Evolutionary conservation across 2,888 invertebrate genomes (phyloP).

Genomic region (Mythimna pallens): DNA sequence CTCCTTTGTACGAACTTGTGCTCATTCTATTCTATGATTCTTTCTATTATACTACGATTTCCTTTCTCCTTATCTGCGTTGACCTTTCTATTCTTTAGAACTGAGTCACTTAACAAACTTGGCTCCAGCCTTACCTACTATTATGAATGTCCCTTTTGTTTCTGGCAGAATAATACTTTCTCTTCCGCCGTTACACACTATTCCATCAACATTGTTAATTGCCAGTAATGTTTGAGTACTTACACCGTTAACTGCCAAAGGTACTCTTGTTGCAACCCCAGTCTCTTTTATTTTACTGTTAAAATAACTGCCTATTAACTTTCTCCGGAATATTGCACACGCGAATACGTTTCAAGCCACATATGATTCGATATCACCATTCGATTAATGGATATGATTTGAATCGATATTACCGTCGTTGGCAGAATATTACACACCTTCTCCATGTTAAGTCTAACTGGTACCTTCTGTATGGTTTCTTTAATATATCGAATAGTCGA

Average conservation of each 20-base stretch:
- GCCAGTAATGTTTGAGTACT: slow-evolving; percentile 29
- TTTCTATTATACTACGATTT: not conserved
- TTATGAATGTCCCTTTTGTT: slow-evolving; percentile 25
- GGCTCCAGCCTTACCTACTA: not conserved
- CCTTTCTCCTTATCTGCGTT: not conserved
- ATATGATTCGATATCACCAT: slow-evolving; percentile 51
- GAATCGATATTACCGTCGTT: slow-evolving; percentile 48
- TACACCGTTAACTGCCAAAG: slow-evolving; percentile 36
- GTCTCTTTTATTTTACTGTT: slow-evolving; percentile 57
- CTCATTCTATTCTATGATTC: not conserved
- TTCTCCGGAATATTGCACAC: slow-evolving; percentile 55
- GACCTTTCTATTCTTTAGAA: not conserved
- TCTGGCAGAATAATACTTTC: slow-evolving; percentile 37
- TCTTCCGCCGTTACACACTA: slow-evolving; percentile 16
- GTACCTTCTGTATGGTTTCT: not conserved
- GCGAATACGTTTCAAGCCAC: slow-evolving; percentile 30
- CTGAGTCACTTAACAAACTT: not conserved
- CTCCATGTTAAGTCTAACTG: not conserved
- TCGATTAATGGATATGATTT: slow-evolving; percentile 50
- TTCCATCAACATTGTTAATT: slow-evolving; percentile 42
- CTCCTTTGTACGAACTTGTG: not conserved
- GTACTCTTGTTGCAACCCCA: slow-evolving; percentile 42
- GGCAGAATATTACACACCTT: slow-evolving; percentile 20
- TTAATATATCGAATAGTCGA: not conserved
- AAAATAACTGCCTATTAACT: slow-evolving; percentile 59